Conservation (phyloP, 2,888 invertebrate genomes). For the Sarcophaga variegata region DNA sequence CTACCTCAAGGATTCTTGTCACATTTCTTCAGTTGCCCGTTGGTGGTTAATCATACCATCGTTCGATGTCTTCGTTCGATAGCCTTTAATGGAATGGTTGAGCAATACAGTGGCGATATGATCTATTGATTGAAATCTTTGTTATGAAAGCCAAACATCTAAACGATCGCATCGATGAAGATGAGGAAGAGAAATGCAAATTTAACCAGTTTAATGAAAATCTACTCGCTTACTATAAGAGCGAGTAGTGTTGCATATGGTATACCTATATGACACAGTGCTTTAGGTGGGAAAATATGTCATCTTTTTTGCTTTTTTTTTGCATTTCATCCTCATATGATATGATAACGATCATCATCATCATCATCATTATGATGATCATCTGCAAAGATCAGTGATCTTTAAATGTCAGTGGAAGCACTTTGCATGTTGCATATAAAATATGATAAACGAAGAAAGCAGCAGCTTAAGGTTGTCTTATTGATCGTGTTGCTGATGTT, state of each 20-base stretch:
- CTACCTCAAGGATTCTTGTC: slow-evolving; percentile 56
- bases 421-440: slow-evolving; percentile 32
- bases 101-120: slow-evolving; percentile 55
- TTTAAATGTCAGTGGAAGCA: slow-evolving; percentile 51
- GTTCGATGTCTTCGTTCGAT: slow-evolving; percentile 33
- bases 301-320: slow-evolving; percentile 40
- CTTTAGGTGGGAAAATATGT: slow-evolving; percentile 67
- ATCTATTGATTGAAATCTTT: slow-evolving; percentile 64
- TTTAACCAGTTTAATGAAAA: slow-evolving; percentile 53
- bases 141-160: background rate
- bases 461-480: background rate
- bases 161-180: background rate
- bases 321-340: slow-evolving; percentile 4
- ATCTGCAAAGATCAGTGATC: slow-evolving; percentile 64
- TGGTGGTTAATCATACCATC: background rate
- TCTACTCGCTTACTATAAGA: background rate
- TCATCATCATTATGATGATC: background rate
- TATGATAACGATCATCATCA: background rate
- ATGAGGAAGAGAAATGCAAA: slow-evolving; percentile 46
- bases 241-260: background rate
- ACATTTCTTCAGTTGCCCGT: slow-evolving; percentile 34
- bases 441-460: background rate
- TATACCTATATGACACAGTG: background rate
- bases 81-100: slow-evolving; percentile 40
- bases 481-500: slow-evolving; percentile 66